phyloP scores from a whole-genome alignment of 1,140 invertebrate genomes.

The Nomia melanderi region DNA sequence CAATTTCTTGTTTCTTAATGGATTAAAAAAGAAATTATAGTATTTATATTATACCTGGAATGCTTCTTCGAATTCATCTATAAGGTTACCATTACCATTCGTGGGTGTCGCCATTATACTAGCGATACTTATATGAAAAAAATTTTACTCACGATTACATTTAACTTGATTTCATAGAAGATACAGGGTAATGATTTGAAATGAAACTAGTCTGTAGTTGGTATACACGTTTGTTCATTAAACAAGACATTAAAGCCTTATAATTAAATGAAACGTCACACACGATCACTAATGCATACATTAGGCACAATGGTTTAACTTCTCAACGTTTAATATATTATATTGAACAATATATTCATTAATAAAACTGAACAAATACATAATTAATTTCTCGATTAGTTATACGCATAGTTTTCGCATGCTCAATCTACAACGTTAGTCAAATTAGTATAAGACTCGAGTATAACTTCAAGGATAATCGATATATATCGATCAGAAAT shows the following conservation, averaged over 20 bases:
- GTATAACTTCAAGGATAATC: too few relatives aligned
- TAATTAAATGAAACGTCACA: not conserved
- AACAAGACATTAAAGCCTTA: constrained; percentile 5
- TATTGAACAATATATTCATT: not conserved
- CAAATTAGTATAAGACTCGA: too few relatives aligned
- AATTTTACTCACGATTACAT: constrained; percentile 4
- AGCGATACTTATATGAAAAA: constrained; percentile 11
- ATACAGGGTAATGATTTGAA: not conserved
- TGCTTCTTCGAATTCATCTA: constrained; percentile 92
- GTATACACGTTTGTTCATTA: not conserved
- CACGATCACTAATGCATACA: constrained; percentile 25
- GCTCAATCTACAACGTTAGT: constrained; percentile 4
- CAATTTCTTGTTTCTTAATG: not conserved
- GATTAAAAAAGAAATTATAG: not conserved
- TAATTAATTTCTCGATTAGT: not conserved
- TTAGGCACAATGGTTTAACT: not conserved
- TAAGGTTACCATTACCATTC: constrained; percentile 90
- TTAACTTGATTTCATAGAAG: not conserved
- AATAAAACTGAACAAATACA: not conserved
- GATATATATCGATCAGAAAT: not conserved
- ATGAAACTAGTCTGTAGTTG: not conserved
- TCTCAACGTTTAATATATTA: not conserved
- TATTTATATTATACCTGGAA: constrained; percentile 84
- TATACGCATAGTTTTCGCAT: not conserved
- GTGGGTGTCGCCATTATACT: constrained; percentile 87